Conservation (phyloP, 1,140 invertebrate species). For the Macrostomum lignano region DNA sequence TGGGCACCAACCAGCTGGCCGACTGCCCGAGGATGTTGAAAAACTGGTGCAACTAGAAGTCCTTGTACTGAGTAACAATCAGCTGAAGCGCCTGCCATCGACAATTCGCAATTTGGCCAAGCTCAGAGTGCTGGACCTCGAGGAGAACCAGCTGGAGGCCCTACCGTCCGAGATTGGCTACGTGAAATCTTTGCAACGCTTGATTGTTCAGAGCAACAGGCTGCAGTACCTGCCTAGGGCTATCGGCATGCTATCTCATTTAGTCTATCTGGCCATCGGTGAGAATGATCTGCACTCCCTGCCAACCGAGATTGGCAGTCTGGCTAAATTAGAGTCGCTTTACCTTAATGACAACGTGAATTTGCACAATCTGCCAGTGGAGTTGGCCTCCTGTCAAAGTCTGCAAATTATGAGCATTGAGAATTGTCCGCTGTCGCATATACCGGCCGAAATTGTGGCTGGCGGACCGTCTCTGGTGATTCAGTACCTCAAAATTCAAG, state of each 20-base stretch:
- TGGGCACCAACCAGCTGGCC: conserved; percentile 29
- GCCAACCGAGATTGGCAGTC: conserved; percentile 81
- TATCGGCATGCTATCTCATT: conserved; percentile 58
- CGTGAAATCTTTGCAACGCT: conserved; percentile 46
- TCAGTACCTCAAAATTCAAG: conserved; percentile 34
- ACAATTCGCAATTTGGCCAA: conserved; percentile 24
- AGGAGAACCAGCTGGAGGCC: conserved; percentile 27
- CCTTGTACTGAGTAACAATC: conserved; percentile 77
- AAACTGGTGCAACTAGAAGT: conserved; percentile 76
- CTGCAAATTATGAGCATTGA: conserved; percentile 98
- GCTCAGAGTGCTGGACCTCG: conserved; percentile 23
- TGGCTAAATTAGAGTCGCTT: conserved; percentile 74
- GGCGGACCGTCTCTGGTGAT: conserved; percentile 88
- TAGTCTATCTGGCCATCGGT: conserved; percentile 67
- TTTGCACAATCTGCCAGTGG: conserved; percentile 78
- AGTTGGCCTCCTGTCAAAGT: conserved; percentile 74
- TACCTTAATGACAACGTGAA: conserved; percentile 94
- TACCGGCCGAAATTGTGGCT: conserved; percentile 71
- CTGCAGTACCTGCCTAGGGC: conserved; percentile 57
- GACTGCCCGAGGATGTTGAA: conserved; percentile 91
- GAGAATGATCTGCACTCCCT: conserved; percentile 82
- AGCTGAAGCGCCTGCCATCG: conserved; percentile 36
- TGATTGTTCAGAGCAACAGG: conserved; percentile 78
- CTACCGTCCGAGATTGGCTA: conserved; percentile 25
- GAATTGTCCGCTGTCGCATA: conserved; percentile 82